Evolutionary conservation across 2,797 vertebrate genomes (phyloP), one percentile per base, ranked within the genome.

Genomic region (Chelidonichthys spinosus): DNA sequence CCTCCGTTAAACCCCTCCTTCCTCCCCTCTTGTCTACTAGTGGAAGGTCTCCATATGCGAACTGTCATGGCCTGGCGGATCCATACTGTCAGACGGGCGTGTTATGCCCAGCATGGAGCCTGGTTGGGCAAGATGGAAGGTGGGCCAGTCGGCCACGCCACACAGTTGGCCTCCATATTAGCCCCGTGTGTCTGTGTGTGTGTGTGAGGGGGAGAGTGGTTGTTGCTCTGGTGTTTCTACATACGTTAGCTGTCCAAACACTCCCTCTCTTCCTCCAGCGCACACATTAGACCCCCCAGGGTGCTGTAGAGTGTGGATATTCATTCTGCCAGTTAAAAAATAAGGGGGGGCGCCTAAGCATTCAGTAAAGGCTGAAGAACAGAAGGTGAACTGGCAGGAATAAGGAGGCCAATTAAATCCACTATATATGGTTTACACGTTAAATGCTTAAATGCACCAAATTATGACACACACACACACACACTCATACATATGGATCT

Each of bases 31-130:
- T 76, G 91, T 84, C 91, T 90, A 89, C 93, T 91, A 89, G 93
- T 90, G 92, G 95, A 96, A 94, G 94, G 94, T 96, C 96, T 96
- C 95, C 97, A 97, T 98, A 97, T 96, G 97, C 93, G 91, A 94
- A 95, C 95, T 91, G 93, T 95, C 94, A 90, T 94, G 94, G 95
- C 96, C 94, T 78, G 94, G 95, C 94, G 94, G 95, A 96, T 96
- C 95, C 95, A 96, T 95, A 95, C 94, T 95, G 94, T 95, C 95
- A 95, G 93, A 94, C 94, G 93, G 96, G 94, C 92, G 93, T 94
- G 95, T 95, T 95, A 84, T 90, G 94, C 96, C 95, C 97, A 98
- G 97, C 96, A 94, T 96, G 97, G 93, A 94, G 95, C 94, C 95
- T 95, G 96, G 95, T 94, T 92, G 93, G 95, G 93, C 91, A 78